These are phyloP conservation scores for Linnaemya vulpina DNA, from an alignment of 2,888 invertebrate genomes.

Conservation along the genomic window DNA sequence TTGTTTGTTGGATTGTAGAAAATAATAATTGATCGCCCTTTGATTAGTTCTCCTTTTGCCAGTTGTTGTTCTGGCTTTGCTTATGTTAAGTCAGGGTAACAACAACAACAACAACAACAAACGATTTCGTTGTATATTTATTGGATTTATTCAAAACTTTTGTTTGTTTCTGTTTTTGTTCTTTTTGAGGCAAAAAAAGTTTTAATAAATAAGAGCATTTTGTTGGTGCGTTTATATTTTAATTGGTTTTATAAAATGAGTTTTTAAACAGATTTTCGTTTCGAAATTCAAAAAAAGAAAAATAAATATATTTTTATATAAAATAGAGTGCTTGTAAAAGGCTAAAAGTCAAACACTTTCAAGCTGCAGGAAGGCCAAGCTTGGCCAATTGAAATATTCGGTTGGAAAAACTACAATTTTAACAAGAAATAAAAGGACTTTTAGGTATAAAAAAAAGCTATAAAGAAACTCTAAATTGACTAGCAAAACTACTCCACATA, in stretches of 20 bases:
- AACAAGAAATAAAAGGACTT: too few species aligned
- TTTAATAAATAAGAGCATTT: constrained; percentile 44
- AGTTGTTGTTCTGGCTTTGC: constrained; percentile 18
- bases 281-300: not conserved
- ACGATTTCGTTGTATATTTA: constrained; percentile 13
- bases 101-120: constrained; percentile 43
- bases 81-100: constrained; percentile 41
- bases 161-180: constrained; percentile 23
- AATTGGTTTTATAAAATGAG: constrained; percentile 59
- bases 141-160: constrained; percentile 48
- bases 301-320: not conserved
- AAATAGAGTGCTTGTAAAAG: not conserved
- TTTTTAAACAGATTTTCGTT: constrained; percentile 9
- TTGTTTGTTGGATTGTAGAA: constrained; percentile 37
- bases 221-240: constrained; percentile 59
- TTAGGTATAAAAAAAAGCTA: too few species aligned
- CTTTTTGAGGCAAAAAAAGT: constrained; percentile 45
- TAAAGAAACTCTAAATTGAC: too few species aligned
- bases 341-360: constrained; percentile 19
- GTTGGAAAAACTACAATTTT: not conserved
- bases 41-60: constrained; percentile 56
- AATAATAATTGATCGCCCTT: constrained; percentile 66
- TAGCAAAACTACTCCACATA: too few species aligned
- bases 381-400: not conserved
- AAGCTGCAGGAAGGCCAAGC: not conserved